Base-by-base conservation (phyloP, 2,797 vertebrate species). In the Hozukius guyotensis region DNA sequence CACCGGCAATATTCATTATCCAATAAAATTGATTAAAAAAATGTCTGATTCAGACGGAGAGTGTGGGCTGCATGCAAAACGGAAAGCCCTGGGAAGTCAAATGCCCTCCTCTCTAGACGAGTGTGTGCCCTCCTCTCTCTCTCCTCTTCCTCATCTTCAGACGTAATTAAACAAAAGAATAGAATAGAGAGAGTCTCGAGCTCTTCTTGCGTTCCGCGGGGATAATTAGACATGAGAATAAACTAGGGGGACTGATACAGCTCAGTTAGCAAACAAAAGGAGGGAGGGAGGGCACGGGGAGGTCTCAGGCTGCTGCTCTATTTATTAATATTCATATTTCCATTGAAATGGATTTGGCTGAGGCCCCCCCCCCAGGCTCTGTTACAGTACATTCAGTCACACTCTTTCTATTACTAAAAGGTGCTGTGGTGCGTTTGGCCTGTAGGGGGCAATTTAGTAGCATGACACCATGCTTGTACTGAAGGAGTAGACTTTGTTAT, bases 391-490 rank as follows among this genome's bases (percentile, higher is more conserved):
- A 63, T 67, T 85, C 53, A 76, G 81, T 85, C 76, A 72, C 83
- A 88, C 65, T 18, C 11, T 56, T 27, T 34, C 25, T 62, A 57
- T 13, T 13, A 27, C 67, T n/a, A 11, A 66, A 65, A 82, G 18
- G 16, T 93, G 92, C 80, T 80, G 70, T 89, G 18, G 68, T 12
- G 5, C 25, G 25, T 63, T 66, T 75, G 59, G 85, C 93, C 96
- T 95, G 91, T 82, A 96, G 95, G 87, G 92, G 95, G 94, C 95
- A 92, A 91, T 94, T 94, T 92, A 93, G 93, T 72, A 87, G 88
- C 95, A 69, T 73, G 52, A 46, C 88, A 91, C 16, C n/a, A 22
- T 49, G 57, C 64, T 81, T 49, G 46, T 34, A 22, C 36, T 10
- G 74, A 34, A 69, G 10, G 52, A 32, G 60, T 56, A 13, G 24